Conservation (phyloP, 1,140 invertebrate genomes). For the Leptonema lineaticorne region DNA sequence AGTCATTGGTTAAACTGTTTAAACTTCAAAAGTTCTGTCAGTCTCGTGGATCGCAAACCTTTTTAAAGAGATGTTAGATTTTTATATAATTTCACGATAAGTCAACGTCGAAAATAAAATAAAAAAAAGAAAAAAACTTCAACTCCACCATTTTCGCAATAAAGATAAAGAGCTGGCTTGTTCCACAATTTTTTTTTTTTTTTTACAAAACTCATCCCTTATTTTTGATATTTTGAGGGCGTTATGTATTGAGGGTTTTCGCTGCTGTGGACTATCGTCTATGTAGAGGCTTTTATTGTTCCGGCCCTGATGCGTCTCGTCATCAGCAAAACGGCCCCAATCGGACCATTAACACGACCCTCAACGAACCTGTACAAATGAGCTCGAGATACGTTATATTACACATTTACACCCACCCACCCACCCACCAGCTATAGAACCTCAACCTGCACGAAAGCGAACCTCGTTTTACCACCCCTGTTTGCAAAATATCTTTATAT, state of each 20-base stretch:
- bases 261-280: background rate
- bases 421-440: background rate
- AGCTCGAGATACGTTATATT: background rate
- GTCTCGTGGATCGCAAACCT: too few relatives aligned
- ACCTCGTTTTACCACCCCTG: background rate
- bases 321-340: conserved; percentile 9
- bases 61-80: too few relatives aligned
- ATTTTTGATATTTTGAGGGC: too few relatives aligned
- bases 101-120: too few relatives aligned
- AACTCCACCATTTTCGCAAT: background rate
- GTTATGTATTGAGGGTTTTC: too few relatives aligned
- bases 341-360: background rate
- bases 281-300: conserved; percentile 23
- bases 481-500: background rate
- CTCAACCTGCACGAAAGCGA: too few relatives aligned
- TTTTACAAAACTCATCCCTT: too few relatives aligned
- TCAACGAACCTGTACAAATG: background rate
- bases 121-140: too few relatives aligned
- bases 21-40: too few relatives aligned
- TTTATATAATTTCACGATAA: too few relatives aligned
- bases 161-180: conserved; percentile 30
- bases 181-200: too few relatives aligned
- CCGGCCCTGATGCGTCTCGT: conserved; percentile 28
- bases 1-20: too few relatives aligned
- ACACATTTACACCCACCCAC: background rate